These are phyloP conservation scores for Halyomorpha halys DNA, from an alignment of 1,140 invertebrate species.

Conservation along the genomic window DNA sequence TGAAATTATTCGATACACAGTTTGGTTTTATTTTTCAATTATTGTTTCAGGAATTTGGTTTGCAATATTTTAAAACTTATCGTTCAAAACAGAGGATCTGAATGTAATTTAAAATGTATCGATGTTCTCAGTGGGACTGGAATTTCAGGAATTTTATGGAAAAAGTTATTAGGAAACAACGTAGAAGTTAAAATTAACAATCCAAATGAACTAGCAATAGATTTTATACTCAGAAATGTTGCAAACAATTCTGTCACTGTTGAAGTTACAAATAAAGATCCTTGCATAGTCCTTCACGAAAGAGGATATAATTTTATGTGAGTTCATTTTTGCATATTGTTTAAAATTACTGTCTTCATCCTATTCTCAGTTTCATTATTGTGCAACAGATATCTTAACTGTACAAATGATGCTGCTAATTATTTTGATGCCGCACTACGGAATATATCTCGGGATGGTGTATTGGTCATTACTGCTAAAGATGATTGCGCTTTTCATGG, in stretches of 20 bases:
- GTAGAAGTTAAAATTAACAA: conserved; percentile 24
- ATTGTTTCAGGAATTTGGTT: conserved; percentile 11
- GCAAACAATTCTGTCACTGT: conserved; percentile 6
- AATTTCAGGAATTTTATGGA: conserved; percentile 21
- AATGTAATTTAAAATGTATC: conserved; percentile 26
- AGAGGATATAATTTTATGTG: conserved; percentile 27
- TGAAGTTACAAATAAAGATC: conserved; percentile 17
- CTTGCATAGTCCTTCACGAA: conserved; percentile 22
- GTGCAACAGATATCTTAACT: conserved; percentile 22
- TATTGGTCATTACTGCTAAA: conserved; percentile 24
- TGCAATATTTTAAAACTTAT: conserved; percentile 6
- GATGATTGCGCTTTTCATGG: conserved; percentile 24
- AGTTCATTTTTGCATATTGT: not conserved
- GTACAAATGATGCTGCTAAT: conserved; percentile 18
- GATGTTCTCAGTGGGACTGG: conserved; percentile 16
- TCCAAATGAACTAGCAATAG: not conserved
- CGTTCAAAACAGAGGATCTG: conserved; percentile 13
- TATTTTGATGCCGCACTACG: conserved; percentile 25
- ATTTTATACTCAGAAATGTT: conserved; percentile 17
- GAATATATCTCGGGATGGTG: conserved; percentile 22
- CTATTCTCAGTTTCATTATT: not conserved
- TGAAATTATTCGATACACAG: too few species aligned
- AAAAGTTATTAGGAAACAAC: conserved; percentile 19
- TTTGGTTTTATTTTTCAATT: too few species aligned
- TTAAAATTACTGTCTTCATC: not conserved